phyloP scores from a whole-genome alignment of 2,797 vertebrate genomes.

The Pagetopsis macropterus region DNA sequence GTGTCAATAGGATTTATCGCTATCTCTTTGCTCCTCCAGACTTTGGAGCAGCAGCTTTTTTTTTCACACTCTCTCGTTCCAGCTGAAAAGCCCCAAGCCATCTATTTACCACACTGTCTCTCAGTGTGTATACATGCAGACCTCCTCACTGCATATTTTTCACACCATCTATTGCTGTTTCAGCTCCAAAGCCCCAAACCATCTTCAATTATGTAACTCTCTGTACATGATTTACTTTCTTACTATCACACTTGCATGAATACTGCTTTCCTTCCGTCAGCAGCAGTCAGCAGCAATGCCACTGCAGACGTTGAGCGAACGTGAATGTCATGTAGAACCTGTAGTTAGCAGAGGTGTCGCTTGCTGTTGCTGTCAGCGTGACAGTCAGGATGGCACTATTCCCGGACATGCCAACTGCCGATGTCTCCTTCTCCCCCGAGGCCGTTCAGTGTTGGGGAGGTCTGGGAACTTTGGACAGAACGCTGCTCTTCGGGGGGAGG shows the following conservation, averaged over 20 bases:
- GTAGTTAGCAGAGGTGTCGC: constrained; percentile 61
- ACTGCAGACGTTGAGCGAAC: constrained; percentile 2
- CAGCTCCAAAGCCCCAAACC: constrained; percentile 27
- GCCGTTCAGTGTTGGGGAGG: constrained; percentile 28
- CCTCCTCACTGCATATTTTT: constrained; percentile 52
- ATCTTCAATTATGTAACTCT: constrained; percentile 50
- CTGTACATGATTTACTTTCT: background rate
- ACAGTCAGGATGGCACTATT: constrained; percentile 50
- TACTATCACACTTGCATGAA: constrained; percentile 14
- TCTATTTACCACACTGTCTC: constrained; percentile 59
- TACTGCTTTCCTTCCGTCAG: constrained; percentile 28
- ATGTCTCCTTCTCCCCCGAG: constrained; percentile 23
- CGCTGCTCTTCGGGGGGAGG: constrained; percentile 23
- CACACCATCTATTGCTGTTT: constrained; percentile 47
- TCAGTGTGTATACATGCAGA: constrained; percentile 47
- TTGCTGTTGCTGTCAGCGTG: constrained; percentile 43
- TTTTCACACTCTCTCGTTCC: constrained; percentile 52
- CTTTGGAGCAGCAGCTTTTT: constrained; percentile 35
- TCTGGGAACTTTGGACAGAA: constrained; percentile 50
- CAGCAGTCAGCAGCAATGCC: constrained; percentile 31
- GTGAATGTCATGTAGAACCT: constrained; percentile 29
- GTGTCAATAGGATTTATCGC: constrained; percentile 59
- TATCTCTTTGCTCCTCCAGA: constrained; percentile 47
- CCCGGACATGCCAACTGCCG: constrained; percentile 34
- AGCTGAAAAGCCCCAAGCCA: constrained; percentile 55